These are phyloP conservation scores for Drosophila busckii DNA, from an alignment of 1,140 invertebrate genomes.

Conservation along the genomic window DNA sequence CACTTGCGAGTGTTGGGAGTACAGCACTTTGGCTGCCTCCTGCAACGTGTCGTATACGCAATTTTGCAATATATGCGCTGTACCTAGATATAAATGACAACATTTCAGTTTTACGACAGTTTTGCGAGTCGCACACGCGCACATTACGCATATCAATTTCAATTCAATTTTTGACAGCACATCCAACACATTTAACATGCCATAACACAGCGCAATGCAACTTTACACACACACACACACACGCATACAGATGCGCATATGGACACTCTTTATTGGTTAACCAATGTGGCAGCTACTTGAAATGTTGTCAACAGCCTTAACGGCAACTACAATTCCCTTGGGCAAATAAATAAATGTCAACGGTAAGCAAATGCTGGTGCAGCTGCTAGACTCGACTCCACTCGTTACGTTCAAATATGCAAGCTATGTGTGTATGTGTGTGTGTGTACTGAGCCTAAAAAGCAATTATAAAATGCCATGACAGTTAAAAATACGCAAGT, in stretches of 20 bases:
- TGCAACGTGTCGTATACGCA: conserved; percentile 65
- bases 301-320: conserved; percentile 54
- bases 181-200: conserved; percentile 25
- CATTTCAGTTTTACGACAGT: conserved; percentile 62
- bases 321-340: conserved; percentile 57
- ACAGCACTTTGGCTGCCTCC: background rate
- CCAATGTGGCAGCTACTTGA: conserved; percentile 56
- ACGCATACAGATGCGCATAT: conserved; percentile 47
- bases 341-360: conserved; percentile 74
- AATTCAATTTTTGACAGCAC: conserved; percentile 67
- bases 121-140: conserved; percentile 43
- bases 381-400: background rate
- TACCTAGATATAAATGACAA: conserved; percentile 68
- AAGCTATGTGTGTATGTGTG: no score
- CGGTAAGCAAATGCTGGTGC: conserved; percentile 29
- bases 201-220: conserved; percentile 7
- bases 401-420: background rate
- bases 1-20: no score
- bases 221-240: conserved; percentile 48
- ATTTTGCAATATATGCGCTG: conserved; percentile 65
- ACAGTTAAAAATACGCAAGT: conserved; percentile 22
- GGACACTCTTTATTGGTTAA: conserved; percentile 66
- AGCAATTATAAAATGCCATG: conserved; percentile 72
- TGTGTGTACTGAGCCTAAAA: conserved; percentile 44
- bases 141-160: conserved; percentile 69